These are phyloP conservation scores for Aspidoscelis tigris DNA, from an alignment of 2,113 vertebrate genomes.

Conservation along the genomic window DNA sequence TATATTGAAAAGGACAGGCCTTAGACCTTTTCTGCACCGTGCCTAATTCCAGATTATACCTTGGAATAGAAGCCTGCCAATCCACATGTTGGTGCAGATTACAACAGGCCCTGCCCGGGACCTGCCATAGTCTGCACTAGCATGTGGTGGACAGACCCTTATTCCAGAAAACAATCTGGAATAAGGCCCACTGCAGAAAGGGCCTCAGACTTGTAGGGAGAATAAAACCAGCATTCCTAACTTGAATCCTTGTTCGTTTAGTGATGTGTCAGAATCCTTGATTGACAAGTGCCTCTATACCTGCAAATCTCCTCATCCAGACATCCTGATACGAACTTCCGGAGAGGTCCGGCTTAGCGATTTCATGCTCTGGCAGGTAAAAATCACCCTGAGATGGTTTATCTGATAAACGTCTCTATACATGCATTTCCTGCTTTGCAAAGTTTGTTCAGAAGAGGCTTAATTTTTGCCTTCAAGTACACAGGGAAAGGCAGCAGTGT, in stretches of 20 bases:
- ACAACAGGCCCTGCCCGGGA: too few relatives aligned
- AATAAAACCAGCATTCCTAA: neutral
- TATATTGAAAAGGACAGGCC: too few relatives aligned
- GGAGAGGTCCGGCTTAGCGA: constrained; percentile 97
- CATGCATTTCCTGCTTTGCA: neutral
- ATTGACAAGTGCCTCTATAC: constrained; percentile 95
- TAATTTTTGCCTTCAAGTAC: neutral
- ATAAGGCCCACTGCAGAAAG: too few relatives aligned
- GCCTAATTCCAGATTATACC: too few relatives aligned
- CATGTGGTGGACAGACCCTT: too few relatives aligned
- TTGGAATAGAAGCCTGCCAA: too few relatives aligned
- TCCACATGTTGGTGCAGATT: too few relatives aligned
- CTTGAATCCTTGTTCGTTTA: constrained; percentile 58
- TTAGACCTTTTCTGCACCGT: too few relatives aligned
- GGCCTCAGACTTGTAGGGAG: too few relatives aligned
- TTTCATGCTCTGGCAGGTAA: constrained; percentile 98
- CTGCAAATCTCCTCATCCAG: constrained; percentile 91
- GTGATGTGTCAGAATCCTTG: constrained; percentile 91
- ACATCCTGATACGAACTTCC: constrained; percentile 95
- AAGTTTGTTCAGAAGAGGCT: neutral
- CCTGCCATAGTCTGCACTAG: too few relatives aligned
- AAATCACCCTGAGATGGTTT: neutral
- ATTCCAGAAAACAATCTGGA: too few relatives aligned
- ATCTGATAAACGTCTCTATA: neutral
- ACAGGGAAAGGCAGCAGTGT: too few relatives aligned